These are phyloP conservation scores for Eupithecia subumbrata DNA, from an alignment of 2,888 invertebrate genomes.

Conservation along the genomic window DNA sequence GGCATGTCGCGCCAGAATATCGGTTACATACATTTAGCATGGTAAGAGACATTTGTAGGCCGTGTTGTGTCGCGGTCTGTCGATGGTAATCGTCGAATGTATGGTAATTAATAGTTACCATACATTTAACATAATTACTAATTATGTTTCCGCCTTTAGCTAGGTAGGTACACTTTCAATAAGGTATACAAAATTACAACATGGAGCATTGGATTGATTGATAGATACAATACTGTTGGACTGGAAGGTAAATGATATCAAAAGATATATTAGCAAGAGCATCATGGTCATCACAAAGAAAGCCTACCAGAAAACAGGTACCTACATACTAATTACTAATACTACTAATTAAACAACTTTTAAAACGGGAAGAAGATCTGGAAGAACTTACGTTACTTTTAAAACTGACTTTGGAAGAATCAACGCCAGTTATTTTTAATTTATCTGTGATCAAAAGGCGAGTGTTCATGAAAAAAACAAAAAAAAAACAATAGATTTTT, in stretches of 20 bases:
- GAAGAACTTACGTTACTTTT: too few species aligned
- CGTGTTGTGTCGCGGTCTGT: too few species aligned
- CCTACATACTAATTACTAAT: background rate
- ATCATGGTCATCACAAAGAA: background rate
- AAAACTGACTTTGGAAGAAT: background rate
- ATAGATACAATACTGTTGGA: background rate
- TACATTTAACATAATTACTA: too few species aligned
- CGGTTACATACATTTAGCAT: too few species aligned
- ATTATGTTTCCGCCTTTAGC: too few species aligned
- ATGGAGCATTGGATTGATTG: background rate
- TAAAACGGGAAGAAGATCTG: too few species aligned
- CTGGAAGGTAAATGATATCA: background rate
- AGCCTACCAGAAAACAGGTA: background rate
- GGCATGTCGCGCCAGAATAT: too few species aligned
- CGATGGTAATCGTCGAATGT: too few species aligned
- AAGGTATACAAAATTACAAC: background rate
- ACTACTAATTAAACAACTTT: too few species aligned
- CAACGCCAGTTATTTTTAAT: background rate
- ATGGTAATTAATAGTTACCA: too few species aligned
- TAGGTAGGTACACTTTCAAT: background rate
- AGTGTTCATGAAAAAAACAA: background rate
- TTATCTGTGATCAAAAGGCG: background rate
- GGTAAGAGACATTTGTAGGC: too few species aligned
- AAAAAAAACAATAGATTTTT: background rate
- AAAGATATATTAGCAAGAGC: background rate